phyloP scores from a whole-genome alignment of 2,113 vertebrate species.

The Paracanthobrama guichenoti region DNA sequence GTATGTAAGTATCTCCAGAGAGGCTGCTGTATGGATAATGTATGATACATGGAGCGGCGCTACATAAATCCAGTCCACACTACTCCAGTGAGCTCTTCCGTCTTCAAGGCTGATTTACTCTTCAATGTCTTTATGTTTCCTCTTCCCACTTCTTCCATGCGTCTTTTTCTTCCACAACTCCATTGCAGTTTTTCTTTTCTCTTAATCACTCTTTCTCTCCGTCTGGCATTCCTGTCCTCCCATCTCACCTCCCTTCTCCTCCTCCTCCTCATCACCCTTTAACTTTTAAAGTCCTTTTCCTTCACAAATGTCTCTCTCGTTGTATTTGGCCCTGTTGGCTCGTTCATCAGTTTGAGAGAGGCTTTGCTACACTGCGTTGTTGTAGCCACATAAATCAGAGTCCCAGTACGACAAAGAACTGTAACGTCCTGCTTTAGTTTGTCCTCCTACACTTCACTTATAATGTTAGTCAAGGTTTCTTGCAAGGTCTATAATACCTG shows the following conservation, averaged over 20 bases:
- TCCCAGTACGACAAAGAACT: slow-evolving; percentile 56
- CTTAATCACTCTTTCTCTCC: slow-evolving; percentile 51
- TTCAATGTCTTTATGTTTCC: slow-evolving; percentile 55
- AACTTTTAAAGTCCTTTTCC: slow-evolving; percentile 29
- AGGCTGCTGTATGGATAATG: slow-evolving; percentile 56
- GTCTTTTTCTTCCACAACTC: slow-evolving; percentile 59
- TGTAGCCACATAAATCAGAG: slow-evolving; percentile 65
- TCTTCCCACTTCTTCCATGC: slow-evolving; percentile 48
- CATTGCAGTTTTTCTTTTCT: slow-evolving; percentile 62
- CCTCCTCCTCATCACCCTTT: slow-evolving; percentile 20
- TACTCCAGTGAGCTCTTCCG: slow-evolving; percentile 51
- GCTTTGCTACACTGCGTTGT: slow-evolving; percentile 52
- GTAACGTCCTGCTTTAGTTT: slow-evolving; percentile 60
- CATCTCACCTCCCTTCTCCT: slow-evolving; percentile 56
- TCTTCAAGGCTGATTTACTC: slow-evolving; percentile 69
- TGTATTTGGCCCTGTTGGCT: slow-evolving; percentile 53
- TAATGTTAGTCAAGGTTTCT: slow-evolving; percentile 55
- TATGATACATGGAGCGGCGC: slow-evolving; percentile 66
- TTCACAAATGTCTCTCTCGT: slow-evolving; percentile 56
- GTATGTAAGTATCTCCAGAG: slow-evolving; percentile 31
- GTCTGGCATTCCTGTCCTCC: slow-evolving; percentile 64
- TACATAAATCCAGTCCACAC: slow-evolving; percentile 66
- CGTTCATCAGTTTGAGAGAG: slow-evolving; percentile 56
- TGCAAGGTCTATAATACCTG: slow-evolving; percentile 4
- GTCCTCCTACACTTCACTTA: slow-evolving; percentile 44